Evolutionary conservation across 2,797 vertebrate species (phyloP).

Genomic region (Lepilemur septentrionalis): DNA sequence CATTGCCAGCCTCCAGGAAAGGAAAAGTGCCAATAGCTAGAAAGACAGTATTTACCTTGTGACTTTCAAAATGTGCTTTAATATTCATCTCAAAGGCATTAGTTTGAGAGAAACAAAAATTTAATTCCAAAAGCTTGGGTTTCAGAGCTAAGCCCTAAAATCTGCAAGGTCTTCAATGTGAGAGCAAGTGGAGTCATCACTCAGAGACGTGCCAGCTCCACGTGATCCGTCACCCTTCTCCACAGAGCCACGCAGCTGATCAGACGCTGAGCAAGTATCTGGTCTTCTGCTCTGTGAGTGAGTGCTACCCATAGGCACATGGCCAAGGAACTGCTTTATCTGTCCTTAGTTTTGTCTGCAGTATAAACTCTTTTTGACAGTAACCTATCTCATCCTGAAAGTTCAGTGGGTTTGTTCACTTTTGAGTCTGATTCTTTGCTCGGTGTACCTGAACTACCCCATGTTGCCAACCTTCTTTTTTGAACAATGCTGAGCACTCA

Average conservation of each 20-base stretch:
- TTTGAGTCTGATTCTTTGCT: neutral
- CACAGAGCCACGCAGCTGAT: neutral
- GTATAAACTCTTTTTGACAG: neutral
- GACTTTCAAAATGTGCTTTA: conserved; percentile 13
- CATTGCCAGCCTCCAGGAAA: neutral
- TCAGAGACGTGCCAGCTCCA: neutral
- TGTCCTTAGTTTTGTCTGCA: neutral
- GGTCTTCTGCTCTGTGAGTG: neutral
- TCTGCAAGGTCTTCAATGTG: neutral
- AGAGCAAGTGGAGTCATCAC: neutral
- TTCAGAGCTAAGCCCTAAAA: neutral
- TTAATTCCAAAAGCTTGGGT: conserved; percentile 21
- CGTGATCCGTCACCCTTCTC: neutral
- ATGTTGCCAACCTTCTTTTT: neutral
- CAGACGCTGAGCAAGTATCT: neutral
- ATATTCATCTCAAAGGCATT: conserved; percentile 32
- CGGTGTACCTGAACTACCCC: neutral
- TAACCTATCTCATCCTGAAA: neutral
- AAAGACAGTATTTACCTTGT: neutral
- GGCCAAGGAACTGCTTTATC: neutral
- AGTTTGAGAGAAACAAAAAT: conserved; percentile 44
- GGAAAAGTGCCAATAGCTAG: neutral
- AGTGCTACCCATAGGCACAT: neutral
- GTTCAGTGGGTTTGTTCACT: neutral
- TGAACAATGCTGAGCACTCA: neutral